Evolutionary conservation across 2,888 invertebrate species (phyloP).

Genomic region (Philopedon plagiatum): DNA sequence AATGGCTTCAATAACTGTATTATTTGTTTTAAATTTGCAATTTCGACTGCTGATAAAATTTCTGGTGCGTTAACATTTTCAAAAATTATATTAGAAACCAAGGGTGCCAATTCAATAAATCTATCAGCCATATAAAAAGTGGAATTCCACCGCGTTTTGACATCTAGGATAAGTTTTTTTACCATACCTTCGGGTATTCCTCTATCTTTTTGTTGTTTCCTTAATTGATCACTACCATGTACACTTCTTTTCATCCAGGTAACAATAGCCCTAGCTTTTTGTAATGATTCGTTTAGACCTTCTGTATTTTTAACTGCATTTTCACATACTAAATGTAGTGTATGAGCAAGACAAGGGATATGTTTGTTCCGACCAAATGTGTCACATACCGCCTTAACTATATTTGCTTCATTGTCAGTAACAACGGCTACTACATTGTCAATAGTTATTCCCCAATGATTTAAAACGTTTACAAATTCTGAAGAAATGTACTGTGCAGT

Average conservation of each 20-base stretch:
- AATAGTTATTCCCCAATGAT: conserved; percentile 47
- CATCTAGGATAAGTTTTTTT: conserved; percentile 38
- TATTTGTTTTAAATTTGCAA: neutral
- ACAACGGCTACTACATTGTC: conserved; percentile 50
- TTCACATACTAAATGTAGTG: conserved; percentile 47
- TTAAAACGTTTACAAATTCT: conserved; percentile 24
- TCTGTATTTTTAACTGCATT: conserved; percentile 28
- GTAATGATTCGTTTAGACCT: conserved; percentile 17
- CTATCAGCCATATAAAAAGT: conserved; percentile 39
- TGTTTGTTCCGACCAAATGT: conserved; percentile 49
- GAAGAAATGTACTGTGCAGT: conserved; percentile 34
- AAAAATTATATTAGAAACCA: neutral
- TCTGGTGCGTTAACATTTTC: neutral
- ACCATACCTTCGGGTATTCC: conserved; percentile 21
- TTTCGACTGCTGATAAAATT: neutral
- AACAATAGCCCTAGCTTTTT: conserved; percentile 33
- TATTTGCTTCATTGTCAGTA: conserved; percentile 52
- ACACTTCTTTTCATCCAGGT: conserved; percentile 40
- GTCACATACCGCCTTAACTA: conserved; percentile 49
- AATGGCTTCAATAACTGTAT: neutral
- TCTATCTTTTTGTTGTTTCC: conserved; percentile 26
- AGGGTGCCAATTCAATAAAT: conserved; percentile 23
- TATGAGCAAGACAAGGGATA: conserved; percentile 53
- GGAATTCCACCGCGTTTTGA: conserved; percentile 46
- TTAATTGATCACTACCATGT: conserved; percentile 32